Conservation (phyloP, 2,888 invertebrate genomes). For the Folsomia candida region DNA sequence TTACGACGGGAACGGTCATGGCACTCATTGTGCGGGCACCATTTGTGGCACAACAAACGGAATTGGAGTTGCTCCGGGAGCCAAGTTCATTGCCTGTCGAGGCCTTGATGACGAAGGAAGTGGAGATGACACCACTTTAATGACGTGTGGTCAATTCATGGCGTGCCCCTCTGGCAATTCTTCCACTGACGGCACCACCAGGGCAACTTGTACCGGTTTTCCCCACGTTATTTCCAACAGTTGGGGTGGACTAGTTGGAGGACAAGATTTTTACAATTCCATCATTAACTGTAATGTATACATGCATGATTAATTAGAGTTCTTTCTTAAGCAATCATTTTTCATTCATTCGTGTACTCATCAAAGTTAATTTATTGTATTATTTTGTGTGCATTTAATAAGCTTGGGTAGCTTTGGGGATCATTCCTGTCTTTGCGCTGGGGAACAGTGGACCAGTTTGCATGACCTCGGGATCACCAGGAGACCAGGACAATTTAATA, state of each 20-base stretch:
- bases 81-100: not conserved
- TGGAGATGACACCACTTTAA: not conserved
- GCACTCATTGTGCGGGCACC: not conserved
- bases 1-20: constrained; percentile 9
- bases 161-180: not conserved
- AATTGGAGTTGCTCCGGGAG: not conserved
- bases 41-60: not conserved
- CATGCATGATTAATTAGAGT: too few species aligned
- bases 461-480: not conserved
- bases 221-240: not conserved
- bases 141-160: constrained; percentile 5
- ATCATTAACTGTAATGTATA: too few species aligned
- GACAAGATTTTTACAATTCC: not conserved
- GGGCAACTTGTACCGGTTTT: not conserved
- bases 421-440: not conserved
- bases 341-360: too few species aligned
- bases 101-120: constrained; percentile 3
- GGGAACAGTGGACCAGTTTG: not conserved
- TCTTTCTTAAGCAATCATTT: too few species aligned
- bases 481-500: not conserved
- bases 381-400: too few species aligned
- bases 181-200: not conserved
- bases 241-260: constrained; percentile 3
- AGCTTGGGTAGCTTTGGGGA: not conserved
- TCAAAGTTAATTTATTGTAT: too few species aligned